phyloP scores from a whole-genome alignment of 37 sponge, comb jelly and placozoan species.

The Crambe crambe region DNA sequence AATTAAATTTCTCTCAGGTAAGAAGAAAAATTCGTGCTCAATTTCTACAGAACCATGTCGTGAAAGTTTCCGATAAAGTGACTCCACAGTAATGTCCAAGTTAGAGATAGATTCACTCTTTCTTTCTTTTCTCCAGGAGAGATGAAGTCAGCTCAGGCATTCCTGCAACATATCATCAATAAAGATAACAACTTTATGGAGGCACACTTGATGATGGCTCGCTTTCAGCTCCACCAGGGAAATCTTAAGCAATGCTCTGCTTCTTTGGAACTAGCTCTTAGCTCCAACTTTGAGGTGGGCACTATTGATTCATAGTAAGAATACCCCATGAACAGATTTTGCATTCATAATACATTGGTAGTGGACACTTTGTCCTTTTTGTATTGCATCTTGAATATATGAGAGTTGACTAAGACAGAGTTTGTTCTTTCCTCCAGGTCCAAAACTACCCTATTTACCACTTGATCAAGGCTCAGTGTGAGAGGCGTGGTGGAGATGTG shows the following conservation, averaged over 20 bases:
- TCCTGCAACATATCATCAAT: constrained; percentile 61
- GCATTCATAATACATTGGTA: too few species aligned
- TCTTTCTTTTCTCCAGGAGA: too few species aligned
- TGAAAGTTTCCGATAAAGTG: too few species aligned
- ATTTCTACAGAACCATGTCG: too few species aligned
- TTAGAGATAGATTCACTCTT: too few species aligned
- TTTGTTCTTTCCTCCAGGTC: constrained; percentile 32
- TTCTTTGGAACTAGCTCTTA: constrained; percentile 82
- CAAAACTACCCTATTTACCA: constrained; percentile 73
- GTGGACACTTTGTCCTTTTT: too few species aligned
- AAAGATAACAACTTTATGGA: constrained; percentile 57
- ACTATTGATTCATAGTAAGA: too few species aligned
- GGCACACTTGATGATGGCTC: constrained; percentile 86
- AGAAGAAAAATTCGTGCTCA: constrained; percentile 1
- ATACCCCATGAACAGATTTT: too few species aligned
- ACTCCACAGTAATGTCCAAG: too few species aligned
- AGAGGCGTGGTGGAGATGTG: constrained; percentile 33
- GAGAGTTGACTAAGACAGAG: too few species aligned
- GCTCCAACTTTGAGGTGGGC: constrained; percentile 85
- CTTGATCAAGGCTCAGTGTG: constrained; percentile 53
- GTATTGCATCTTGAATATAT: too few species aligned
- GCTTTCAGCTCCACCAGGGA: constrained; percentile 63
- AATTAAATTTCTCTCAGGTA: constrained; percentile 89
- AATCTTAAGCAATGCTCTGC: constrained; percentile 43
- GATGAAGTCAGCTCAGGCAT: constrained; percentile 45